Evolutionary conservation across 2,797 vertebrate genomes (phyloP), one percentile per base, ranked within the genome.

Genomic region (Chloroceryle amazona): DNA sequence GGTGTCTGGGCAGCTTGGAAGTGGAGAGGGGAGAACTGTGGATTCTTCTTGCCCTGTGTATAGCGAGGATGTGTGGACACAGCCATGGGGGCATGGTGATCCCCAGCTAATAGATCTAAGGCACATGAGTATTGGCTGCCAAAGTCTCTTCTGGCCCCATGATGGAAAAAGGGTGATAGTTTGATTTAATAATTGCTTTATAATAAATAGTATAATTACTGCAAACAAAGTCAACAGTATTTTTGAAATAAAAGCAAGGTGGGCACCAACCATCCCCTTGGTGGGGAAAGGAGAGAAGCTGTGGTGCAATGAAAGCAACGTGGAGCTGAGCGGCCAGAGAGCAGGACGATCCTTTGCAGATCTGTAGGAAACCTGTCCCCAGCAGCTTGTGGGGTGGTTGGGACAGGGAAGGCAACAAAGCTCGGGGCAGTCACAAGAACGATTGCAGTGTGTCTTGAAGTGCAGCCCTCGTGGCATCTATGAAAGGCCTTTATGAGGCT

Each of bases 341-440:
- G 46, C 19, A 31, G 55, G 51, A 15, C 11, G 1, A 5, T 12
- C 13, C 25, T 1, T 42, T 71, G 0, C 28, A 14, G 58, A 2
- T 41, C 47, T 51, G 31, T 10, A 29, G 39, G 35, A n/a, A 55
- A 33, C 42, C 61, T 44, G 14, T 42, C 11, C 81, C 76, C 58
- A 33, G 51, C n/a, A 5, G 11, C 37, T 12, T 28, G 39, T 39
- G 29, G 75, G 37, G 44, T 8, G 9, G 70, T 9, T 16, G 72
- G 51, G 52, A 15, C 7, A 10, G 19, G 41, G 54, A 39, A 47
- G 44, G 22, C n/a, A 19, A 9, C 33, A 65, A 39, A 85, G 19
- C 60, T 42, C 0, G 35, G 31, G 42, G 31, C 23, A 3, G 14
- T 46, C 31, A 8, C 3, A 0, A 35, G 51, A 80, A 82, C 0